Conservation (phyloP, 2,888 invertebrate species). For the Cylloceria caligata region DNA sequence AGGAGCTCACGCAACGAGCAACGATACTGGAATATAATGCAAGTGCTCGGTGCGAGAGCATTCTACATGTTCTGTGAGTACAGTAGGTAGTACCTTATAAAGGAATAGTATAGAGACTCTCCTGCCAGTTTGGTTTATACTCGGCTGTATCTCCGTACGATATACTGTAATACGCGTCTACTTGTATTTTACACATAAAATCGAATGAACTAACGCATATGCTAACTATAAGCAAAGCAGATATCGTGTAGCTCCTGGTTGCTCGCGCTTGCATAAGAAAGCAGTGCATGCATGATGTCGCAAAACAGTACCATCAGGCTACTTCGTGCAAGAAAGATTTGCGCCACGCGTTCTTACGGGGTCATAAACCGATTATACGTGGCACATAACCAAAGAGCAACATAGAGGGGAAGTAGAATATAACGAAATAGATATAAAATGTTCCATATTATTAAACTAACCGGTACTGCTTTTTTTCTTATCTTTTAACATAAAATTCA, state of each 20-base stretch:
- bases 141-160: background rate
- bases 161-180: constrained; percentile 14
- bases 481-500: constrained; percentile 7
- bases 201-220: constrained; percentile 26
- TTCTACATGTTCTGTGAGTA: background rate
- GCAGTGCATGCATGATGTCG: constrained; percentile 60
- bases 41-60: constrained; percentile 1
- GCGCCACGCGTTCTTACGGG: constrained; percentile 53
- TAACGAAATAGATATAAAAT: constrained; percentile 28
- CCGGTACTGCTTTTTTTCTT: background rate
- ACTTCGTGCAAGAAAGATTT: constrained; percentile 50
- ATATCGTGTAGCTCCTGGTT: constrained; percentile 21
- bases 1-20: constrained; percentile 54
- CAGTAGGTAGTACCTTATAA: constrained; percentile 13
- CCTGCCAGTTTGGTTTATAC: constrained; percentile 11
- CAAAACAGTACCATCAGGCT: constrained; percentile 63
- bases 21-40: constrained; percentile 54
- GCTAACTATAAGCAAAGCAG: background rate
- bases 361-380: constrained; percentile 57
- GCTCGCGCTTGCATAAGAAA: constrained; percentile 60
- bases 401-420: constrained; percentile 10
- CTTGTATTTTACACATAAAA: constrained; percentile 14
- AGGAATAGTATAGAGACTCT: constrained; percentile 22
- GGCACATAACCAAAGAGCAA: background rate
- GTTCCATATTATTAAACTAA: background rate